Evolutionary conservation across 1,140 invertebrate genomes (phyloP).

Genomic region (Limonius californicus): DNA sequence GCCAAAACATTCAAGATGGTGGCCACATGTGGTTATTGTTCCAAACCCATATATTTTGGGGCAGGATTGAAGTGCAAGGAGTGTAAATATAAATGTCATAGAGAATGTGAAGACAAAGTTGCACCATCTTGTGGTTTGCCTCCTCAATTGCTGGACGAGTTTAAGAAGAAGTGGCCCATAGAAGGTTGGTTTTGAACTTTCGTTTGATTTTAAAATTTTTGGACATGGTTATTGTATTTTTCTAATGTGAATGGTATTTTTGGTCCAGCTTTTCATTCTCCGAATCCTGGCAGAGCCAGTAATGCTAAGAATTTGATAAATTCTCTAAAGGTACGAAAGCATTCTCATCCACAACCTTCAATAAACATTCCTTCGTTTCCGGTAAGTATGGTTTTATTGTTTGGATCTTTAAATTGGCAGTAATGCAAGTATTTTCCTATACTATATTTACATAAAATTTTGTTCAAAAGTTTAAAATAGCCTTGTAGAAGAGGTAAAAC

Average conservation of each 20-base stretch:
- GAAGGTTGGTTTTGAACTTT: background rate
- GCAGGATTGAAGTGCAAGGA: conserved; percentile 85
- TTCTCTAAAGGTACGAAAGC: conserved; percentile 45
- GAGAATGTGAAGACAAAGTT: conserved; percentile 86
- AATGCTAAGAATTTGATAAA: conserved; percentile 39
- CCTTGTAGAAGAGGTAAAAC: too few relatives aligned
- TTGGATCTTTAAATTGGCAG: too few relatives aligned
- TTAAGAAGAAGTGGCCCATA: conserved; percentile 63
- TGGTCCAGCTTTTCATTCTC: conserved; percentile 39
- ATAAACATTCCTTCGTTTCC: conserved; percentile 59
- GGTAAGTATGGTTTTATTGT: too few relatives aligned
- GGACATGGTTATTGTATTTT: too few relatives aligned
- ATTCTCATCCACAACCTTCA: conserved; percentile 56
- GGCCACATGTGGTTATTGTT: conserved; percentile 85
- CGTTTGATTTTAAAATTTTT: background rate
- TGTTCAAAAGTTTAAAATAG: too few relatives aligned
- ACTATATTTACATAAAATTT: too few relatives aligned
- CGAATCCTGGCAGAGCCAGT: conserved; percentile 44
- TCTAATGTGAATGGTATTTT: background rate
- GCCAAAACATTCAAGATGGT: conserved; percentile 84
- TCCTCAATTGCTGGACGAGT: conserved; percentile 75
- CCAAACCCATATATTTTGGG: conserved; percentile 87
- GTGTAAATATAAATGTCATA: conserved; percentile 90
- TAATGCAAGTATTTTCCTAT: too few relatives aligned
- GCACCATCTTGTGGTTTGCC: conserved; percentile 89